Base-by-base conservation (phyloP, 2,888 invertebrate genomes). In the Latrodectus hesperus region DNA sequence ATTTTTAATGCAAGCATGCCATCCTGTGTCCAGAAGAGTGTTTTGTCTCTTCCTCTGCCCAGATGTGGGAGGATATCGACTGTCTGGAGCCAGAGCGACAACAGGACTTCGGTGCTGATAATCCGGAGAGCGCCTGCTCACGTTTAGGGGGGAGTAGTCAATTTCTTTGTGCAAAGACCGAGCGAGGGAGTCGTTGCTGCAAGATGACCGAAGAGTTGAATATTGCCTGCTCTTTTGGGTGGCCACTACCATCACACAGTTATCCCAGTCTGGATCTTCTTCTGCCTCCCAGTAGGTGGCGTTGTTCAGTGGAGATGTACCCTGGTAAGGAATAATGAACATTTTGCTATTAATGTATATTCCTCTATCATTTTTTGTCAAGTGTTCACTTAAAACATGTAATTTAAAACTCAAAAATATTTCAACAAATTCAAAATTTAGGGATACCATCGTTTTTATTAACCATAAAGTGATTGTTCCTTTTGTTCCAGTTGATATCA, bases 261-360 rank as follows among this genome's bases (percentile, higher is more conserved):
- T 87, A 68, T 87, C 87, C 87, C 87, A 87, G 9, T 87, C 87
- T 8, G 82, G 87, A 22, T 86, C 86, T n/a, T 87, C 87, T 26
- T 87, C 87, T 26, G 82, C 82, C 64, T 87, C 87, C 87, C 82
- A 83, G 78, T 82, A 82, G 49, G 87, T 82, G 70, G 87, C 87
- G 78, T 87, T 87, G 70, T 87, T 87, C 72, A 87, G 64, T 12
- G 87, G 87, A 49, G 86, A 86, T 22, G 84, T 52, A 60, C 74
- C 81, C 81, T 81, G n/a, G 12, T 14, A 60, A 64, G 38, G 16
- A 17, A 53, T 12, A 26, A 38, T 38, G 38, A 38, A 38, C 38
- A 38, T 38, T 38, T 38, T 38, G 0, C 38, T 0, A 38, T 38
- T 38, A 38, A 38, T 38, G 1, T 38, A 38, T 38, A 38, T 38